Evolutionary conservation across 2,113 vertebrate species (phyloP).

Genomic region (Eulemur rufifrons): DNA sequence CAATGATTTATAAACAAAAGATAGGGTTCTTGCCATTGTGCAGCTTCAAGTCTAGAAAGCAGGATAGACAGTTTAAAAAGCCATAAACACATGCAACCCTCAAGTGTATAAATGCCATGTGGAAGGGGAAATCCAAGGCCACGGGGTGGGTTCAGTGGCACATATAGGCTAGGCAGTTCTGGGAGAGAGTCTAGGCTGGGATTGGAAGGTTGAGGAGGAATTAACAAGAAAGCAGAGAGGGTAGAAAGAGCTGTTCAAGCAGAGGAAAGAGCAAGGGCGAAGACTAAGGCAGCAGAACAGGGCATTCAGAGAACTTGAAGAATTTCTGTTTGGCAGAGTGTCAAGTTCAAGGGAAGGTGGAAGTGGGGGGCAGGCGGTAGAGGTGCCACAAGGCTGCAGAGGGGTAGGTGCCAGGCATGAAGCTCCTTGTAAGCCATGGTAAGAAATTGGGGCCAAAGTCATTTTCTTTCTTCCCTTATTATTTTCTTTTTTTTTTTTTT

Average conservation of each 20-base stretch:
- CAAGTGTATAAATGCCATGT: not conserved
- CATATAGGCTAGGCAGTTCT: not conserved
- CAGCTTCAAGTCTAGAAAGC: not conserved
- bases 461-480: not conserved
- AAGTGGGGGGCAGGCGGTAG: not conserved
- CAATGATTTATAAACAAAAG: not conserved
- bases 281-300: not conserved
- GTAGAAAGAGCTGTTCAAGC: not conserved
- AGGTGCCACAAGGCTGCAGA: not conserved
- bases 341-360: not conserved
- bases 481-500: not conserved
- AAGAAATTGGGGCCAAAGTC: not conserved
- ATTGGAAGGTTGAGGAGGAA: not conserved
- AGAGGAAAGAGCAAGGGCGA: not conserved
- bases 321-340: not conserved
- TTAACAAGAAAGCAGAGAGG: not conserved
- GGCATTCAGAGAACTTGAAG: not conserved
- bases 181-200: not conserved
- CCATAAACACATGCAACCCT: not conserved
- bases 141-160: not conserved
- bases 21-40: not conserved
- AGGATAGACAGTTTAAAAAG: not conserved
- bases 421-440: not conserved
- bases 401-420: not conserved
- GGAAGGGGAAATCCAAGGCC: not conserved